phyloP scores from a whole-genome alignment of 1,140 invertebrate genomes.

The Drosophila obscura region DNA sequence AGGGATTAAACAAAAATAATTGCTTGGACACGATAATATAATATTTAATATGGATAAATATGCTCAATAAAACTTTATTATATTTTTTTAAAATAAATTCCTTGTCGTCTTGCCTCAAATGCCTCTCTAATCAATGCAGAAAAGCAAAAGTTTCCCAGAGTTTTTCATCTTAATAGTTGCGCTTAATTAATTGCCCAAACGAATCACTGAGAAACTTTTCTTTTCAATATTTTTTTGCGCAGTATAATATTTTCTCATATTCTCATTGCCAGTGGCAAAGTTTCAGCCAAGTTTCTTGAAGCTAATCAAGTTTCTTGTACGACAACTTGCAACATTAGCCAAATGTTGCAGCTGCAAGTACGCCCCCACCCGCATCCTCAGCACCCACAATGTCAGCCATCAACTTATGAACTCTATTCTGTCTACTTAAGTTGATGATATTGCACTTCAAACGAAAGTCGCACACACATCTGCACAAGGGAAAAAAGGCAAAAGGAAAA shows the following conservation, averaged over 20 bases:
- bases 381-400: constrained; percentile 18
- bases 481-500: background rate
- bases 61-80: too few relatives aligned
- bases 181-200: constrained; percentile 24
- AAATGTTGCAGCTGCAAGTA: constrained; percentile 47
- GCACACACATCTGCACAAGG: background rate
- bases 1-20: too few relatives aligned
- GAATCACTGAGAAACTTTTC: constrained; percentile 10
- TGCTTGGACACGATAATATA: too few relatives aligned
- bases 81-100: too few relatives aligned
- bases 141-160: background rate
- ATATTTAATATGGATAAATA: too few relatives aligned
- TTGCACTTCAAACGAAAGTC: constrained; percentile 48
- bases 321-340: constrained; percentile 57
- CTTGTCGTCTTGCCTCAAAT: too few relatives aligned
- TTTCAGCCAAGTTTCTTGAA: constrained; percentile 16
- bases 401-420: constrained; percentile 41
- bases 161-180: too few relatives aligned
- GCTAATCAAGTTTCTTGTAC: too few relatives aligned
- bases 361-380: background rate
- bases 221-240: too few relatives aligned
- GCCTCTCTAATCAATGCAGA: too few relatives aligned
- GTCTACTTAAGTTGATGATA: constrained; percentile 71
- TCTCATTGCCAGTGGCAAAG: background rate
- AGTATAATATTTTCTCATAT: too few relatives aligned